These are phyloP conservation scores for Microcebus griseorufus DNA, from an alignment of 2,113 vertebrate genomes.

Conservation along the genomic window DNA sequence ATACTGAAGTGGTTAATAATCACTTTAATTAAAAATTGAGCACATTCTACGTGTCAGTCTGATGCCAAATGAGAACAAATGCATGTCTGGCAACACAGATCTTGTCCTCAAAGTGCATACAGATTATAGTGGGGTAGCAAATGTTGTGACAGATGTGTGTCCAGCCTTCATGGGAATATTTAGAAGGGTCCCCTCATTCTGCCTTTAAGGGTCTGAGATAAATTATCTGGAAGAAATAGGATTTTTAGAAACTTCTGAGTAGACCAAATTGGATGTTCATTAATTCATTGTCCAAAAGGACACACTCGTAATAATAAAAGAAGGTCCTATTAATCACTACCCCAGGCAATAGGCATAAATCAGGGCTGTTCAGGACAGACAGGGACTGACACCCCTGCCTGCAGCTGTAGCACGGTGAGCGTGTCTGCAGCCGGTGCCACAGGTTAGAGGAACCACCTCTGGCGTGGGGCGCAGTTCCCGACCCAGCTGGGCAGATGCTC, in stretches of 20 bases:
- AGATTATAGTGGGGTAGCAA: neutral
- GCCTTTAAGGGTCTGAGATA: neutral
- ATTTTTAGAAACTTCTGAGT: neutral
- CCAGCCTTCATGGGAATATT: neutral
- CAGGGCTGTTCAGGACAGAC: neutral
- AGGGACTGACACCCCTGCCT: too few species aligned
- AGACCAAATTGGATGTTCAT: neutral
- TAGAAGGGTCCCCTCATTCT: neutral
- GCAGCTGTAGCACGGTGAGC: too few species aligned
- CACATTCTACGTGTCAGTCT: neutral
- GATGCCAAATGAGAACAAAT: neutral
- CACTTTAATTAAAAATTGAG: neutral
- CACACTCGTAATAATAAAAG: neutral
- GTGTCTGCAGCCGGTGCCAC: neutral
- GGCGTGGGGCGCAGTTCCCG: too few species aligned
- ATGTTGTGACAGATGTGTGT: neutral
- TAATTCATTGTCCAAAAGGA: neutral
- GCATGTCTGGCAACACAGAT: neutral
- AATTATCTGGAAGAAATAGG: neutral
- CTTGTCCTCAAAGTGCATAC: neutral
- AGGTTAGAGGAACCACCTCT: neutral
- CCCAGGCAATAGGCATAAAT: neutral
- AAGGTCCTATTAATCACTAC: neutral
- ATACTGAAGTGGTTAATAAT: neutral
- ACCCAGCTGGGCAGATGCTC: neutral